Percentiles rank a stretch among this genome's conserved stretches.
Conservation (phyloP, 2,888 invertebrate species). For the Cerceris rybyensis region DNA sequence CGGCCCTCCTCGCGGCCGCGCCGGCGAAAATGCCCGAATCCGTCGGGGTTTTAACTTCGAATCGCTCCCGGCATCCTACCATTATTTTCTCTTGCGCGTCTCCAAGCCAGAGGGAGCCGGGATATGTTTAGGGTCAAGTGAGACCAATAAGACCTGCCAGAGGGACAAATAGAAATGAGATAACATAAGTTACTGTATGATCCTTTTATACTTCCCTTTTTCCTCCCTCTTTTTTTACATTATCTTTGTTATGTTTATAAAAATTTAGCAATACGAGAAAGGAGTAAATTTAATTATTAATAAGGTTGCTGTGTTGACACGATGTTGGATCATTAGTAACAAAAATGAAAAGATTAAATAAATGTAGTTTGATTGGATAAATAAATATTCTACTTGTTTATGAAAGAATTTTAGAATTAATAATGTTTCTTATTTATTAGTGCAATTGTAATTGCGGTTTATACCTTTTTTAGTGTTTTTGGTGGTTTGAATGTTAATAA, state of each 20-base stretch:
- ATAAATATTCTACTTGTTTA: too few species aligned
- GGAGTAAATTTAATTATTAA: not conserved
- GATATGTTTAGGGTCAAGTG: slow-evolving; percentile 15
- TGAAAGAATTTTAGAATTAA: too few species aligned
- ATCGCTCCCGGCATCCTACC: slow-evolving; percentile 66
- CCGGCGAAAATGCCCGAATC: slow-evolving; percentile 79
- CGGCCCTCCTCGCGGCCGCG: slow-evolving; percentile 66
- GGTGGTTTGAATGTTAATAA: not conserved
- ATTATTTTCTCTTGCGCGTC: slow-evolving; percentile 31
- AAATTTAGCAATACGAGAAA: not conserved
- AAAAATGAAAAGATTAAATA: too few species aligned
- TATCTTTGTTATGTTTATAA: not conserved
- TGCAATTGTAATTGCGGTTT: too few species aligned
- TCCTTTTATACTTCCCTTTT: not conserved
- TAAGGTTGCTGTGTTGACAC: not conserved
- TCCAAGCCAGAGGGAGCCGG: not conserved
- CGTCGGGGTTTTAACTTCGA: slow-evolving; percentile 68
- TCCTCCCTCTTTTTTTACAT: not conserved
- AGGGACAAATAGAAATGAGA: not conserved
- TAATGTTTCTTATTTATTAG: too few species aligned
- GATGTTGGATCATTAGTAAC: not conserved
- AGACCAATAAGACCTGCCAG: not conserved
- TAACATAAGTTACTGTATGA: not conserved
- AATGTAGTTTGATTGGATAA: too few species aligned
- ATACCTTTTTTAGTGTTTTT: too few species aligned